Conservation (phyloP, 37 sponge, comb jelly and placozoan genomes). For the Aplysina aerophoba region DNA sequence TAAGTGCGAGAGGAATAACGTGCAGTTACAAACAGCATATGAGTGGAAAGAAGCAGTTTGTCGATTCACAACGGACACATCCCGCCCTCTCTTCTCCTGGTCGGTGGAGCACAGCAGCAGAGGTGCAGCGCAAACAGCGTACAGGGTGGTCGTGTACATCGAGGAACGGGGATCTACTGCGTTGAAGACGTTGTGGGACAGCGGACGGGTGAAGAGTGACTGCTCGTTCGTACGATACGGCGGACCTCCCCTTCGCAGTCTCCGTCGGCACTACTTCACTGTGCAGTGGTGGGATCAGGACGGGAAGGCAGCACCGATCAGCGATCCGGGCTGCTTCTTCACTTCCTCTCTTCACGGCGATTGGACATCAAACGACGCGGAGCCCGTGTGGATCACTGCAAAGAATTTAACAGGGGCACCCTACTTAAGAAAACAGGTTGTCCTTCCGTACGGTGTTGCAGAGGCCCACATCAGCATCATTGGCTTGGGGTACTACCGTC, state of each 20-base stretch:
- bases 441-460: not conserved
- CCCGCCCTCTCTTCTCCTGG: slow-evolving; percentile 66
- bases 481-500: slow-evolving; percentile 58
- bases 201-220: slow-evolving; percentile 37
- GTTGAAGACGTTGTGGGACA: slow-evolving; percentile 49
- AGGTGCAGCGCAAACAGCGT: slow-evolving; percentile 40
- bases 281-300: slow-evolving; percentile 69
- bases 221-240: slow-evolving; percentile 9
- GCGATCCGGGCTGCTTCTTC: slow-evolving; percentile 52
- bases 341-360: slow-evolving; percentile 30
- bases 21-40: not conserved
- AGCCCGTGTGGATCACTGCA: slow-evolving; percentile 52
- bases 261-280: slow-evolving; percentile 37
- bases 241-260: slow-evolving; percentile 48
- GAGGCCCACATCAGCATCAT: slow-evolving; percentile 45
- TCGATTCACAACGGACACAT: slow-evolving; percentile 50
- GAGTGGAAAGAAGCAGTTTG: not conserved
- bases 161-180: not conserved
- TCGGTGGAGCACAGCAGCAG: slow-evolving; percentile 54
- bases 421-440: slow-evolving; percentile 8
- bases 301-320: slow-evolving; percentile 21
- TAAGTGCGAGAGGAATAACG: not conserved
- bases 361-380: slow-evolving; percentile 28
- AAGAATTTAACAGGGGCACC: slow-evolving; percentile 31
- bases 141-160: slow-evolving; percentile 37